Evolutionary conservation across 1,140 invertebrate genomes (phyloP).

Genomic region (Ceratoteleas bidentatus): DNA sequence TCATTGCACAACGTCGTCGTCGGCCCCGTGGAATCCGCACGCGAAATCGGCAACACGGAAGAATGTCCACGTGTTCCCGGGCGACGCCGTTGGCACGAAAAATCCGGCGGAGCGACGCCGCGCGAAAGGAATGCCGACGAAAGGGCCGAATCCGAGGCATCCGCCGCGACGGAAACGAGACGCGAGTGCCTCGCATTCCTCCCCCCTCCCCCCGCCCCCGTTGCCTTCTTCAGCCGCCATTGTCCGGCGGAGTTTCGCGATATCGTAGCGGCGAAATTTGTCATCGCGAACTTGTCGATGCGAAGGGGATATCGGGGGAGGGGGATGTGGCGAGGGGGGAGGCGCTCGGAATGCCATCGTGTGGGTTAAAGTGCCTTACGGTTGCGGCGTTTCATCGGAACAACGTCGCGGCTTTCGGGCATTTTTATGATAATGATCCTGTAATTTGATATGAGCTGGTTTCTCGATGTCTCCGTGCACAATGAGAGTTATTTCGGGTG

Average conservation of each 20-base stretch:
- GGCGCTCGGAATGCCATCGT: conserved; percentile 14
- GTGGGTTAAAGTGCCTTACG: conserved; percentile 27
- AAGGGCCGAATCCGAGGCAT: conserved; percentile 47
- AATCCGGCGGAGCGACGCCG: conserved; percentile 20
- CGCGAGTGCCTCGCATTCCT: conserved; percentile 65
- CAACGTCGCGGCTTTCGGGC: conserved; percentile 29
- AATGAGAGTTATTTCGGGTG: conserved; percentile 61
- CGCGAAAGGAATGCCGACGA: conserved; percentile 7
- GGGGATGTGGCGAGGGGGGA: not conserved
- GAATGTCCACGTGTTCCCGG: conserved; percentile 45
- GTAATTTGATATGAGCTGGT: conserved; percentile 53
- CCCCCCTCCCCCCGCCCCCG: not conserved
- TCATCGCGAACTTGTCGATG: conserved; percentile 45
- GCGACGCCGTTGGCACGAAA: conserved; percentile 40
- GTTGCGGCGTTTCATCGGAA: conserved; percentile 55
- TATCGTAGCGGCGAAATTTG: conserved; percentile 47
- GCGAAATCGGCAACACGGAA: conserved; percentile 49
- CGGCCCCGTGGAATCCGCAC: conserved; percentile 20
- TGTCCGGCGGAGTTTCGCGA: conserved; percentile 13
- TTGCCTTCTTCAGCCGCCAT: not conserved
- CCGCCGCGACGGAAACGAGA: conserved; percentile 62
- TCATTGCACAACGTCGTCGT: conserved; percentile 9
- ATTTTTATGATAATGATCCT: conserved; percentile 58
- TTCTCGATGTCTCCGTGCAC: conserved; percentile 29
- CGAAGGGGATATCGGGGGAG: not conserved